Percentiles rank a stretch among this genome's conserved stretches.
Evolutionary conservation across 2,113 vertebrate genomes (phyloP).

Genomic region (Lipophrys pholis): DNA sequence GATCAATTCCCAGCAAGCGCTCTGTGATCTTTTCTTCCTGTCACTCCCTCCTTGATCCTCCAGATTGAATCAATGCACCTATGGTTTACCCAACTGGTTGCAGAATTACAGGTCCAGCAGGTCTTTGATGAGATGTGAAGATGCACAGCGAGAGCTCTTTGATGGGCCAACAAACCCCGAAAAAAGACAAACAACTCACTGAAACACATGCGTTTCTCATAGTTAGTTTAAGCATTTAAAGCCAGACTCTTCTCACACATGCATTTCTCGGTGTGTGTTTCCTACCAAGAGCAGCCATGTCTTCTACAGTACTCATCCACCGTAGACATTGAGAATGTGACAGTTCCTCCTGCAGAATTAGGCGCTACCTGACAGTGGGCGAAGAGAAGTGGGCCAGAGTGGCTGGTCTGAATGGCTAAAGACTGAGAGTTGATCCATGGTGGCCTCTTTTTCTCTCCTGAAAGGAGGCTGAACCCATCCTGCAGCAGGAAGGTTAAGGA

Average conservation of each 20-base stretch:
- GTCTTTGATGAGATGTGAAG: conserved; percentile 6
- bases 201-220: conserved; percentile 14
- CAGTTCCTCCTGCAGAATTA: conserved; percentile 54
- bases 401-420: conserved; percentile 62
- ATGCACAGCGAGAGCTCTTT: conserved; percentile 21
- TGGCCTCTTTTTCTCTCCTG: conserved; percentile 56
- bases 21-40: conserved; percentile 66
- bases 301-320: conserved; percentile 29
- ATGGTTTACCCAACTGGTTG: conserved; percentile 43
- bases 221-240: conserved; percentile 29
- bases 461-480: conserved; percentile 57
- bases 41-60: conserved; percentile 56
- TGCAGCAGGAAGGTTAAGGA: conserved; percentile 53
- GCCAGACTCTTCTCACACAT: neutral
- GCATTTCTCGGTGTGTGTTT: conserved; percentile 5
- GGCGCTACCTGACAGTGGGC: conserved; percentile 44
- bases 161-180: conserved; percentile 12
- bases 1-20: conserved; percentile 64
- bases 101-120: conserved; percentile 34
- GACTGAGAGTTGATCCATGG: conserved; percentile 58
- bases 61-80: conserved; percentile 54
- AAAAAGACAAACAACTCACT: conserved; percentile 22
- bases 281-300: conserved; percentile 22
- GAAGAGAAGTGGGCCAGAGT: conserved; percentile 53
- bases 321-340: conserved; percentile 46